Evolutionary conservation across 1,140 invertebrate genomes (phyloP), one percentile per base, ranked within the genome.

Genomic region (Pachypeltis micranthus): DNA sequence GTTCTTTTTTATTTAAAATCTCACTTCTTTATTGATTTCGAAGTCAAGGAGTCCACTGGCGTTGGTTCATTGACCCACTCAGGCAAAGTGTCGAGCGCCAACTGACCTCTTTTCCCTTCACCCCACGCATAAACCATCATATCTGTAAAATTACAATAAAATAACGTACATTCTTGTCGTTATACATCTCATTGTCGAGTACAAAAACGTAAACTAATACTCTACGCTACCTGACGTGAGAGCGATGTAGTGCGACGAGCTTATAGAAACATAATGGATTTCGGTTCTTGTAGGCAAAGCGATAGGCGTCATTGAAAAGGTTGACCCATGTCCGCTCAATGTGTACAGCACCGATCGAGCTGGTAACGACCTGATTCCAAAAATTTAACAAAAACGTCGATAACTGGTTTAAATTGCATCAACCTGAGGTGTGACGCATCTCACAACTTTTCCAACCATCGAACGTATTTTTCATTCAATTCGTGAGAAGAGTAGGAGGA

Each of bases 51-150:
- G 62, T 85, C 78, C 23, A 87, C 79, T 66, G 78, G 71, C 27
- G 74, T 74, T 1, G 85, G 85, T 67, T 78, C 77, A 34, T 76
- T 73, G 62, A 74, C 72, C 74, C 77, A 79, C 2, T 74, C 70
- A 64, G 80, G 76, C 7, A 78, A 70, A 34, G 79, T 75, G 0
- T 82, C 84, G 65, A 84, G 79, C 1, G 86, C 86, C 57, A 89
- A 73, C 71, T 89, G 84, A 26, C 87, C 87, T 68, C 76, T 77
- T 55, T 69, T 74, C 12, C 84, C 83, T 70, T 83, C 79, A 27
- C 87, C 87, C 87, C 86, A 90, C 2, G 81, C 79, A 70, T 81
- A 89, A 16, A 88, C 84, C 14, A 80, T 73, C 29, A 78, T 76
- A 70, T 88, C 84, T 69, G 56, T n/a, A n/a, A n/a, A n/a, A n/a